phyloP scores from a whole-genome alignment of 2,888 invertebrate genomes.

The Himalopsyche tibetana region DNA sequence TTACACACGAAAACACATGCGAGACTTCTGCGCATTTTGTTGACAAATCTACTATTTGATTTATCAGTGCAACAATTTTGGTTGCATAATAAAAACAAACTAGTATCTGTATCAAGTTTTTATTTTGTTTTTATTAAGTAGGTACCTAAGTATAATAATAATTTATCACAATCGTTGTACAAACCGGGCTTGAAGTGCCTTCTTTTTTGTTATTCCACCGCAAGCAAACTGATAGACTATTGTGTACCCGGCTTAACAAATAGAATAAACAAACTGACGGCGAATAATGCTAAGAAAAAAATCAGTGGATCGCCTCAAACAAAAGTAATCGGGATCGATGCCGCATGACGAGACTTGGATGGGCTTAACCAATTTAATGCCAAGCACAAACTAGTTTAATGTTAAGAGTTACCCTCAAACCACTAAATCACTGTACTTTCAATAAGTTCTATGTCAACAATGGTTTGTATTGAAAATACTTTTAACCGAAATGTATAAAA shows the following conservation, averaged over 20 bases:
- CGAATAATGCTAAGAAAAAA: constrained; percentile 54
- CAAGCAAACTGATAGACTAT: constrained; percentile 56
- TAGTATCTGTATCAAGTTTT: neutral
- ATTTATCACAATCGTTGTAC: neutral
- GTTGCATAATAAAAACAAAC: no score
- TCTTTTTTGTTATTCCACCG: neutral
- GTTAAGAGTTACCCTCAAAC: no score
- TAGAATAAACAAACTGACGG: constrained; percentile 58
- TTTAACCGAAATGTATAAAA: no score
- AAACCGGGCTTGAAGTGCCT: constrained; percentile 6
- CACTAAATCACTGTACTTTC: no score
- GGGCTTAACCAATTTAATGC: constrained; percentile 10
- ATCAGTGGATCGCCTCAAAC: constrained; percentile 55
- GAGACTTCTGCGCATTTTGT: no score
- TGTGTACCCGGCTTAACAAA: constrained; percentile 58
- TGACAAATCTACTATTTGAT: no score
- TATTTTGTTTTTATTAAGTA: neutral
- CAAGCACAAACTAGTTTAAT: neutral
- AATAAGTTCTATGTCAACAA: no score
- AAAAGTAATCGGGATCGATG: constrained; percentile 53
- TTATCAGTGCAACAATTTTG: no score
- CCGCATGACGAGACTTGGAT: constrained; percentile 52
- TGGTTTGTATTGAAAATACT: no score
- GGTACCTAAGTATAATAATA: neutral
- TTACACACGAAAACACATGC: no score